Base-by-base conservation (phyloP, 2,888 invertebrate genomes). In the Hartigia nigra region DNA sequence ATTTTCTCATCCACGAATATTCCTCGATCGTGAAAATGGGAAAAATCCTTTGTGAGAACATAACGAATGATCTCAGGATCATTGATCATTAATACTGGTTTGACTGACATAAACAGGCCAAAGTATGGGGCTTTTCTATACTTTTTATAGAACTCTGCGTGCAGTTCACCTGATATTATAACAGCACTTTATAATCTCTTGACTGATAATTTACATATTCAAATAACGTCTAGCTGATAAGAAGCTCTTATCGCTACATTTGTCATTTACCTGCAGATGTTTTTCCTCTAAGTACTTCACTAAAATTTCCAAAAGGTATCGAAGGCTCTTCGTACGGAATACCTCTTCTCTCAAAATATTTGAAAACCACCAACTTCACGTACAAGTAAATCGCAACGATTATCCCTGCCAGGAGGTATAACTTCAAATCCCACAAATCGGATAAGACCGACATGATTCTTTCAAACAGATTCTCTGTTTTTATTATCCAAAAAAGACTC, bases 11-110 rank as follows among this genome's bases (percentile, higher is more conserved):
- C 94, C 76, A 92, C 92, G 86, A 94, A 94, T 69, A 94, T 92
- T 0, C 95, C 95, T 75, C 95, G 94, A 84, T 95, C 95, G 88
- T 94, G 93, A 83, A 96, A 95, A 88, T 94, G 92, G 14, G 92
- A 92, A 83, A 95, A 95, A 86, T 95, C 95, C 84, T 93, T 93
- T 69, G 94, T 92, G 82, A 95, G 86, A 12, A 96, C 92, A 74
- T 93, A 91, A 80, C 90, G 90, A 14, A 94, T 94, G 78, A 95
- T 86, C 11, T 94, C 93, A 4, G 94, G 93, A 90, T 95, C 95
- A 78, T 95, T 92, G 12, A 95, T 91, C 37, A 95, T 88, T 39
- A 95, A 88, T n/a, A 93, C 93, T 3, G 94, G 95, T 70, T 93
- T 92, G 80, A 93, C 92, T 81, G 95, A 93, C 80, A 94, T 93